Percentiles rank a stretch among this genome's conserved stretches.
phyloP scores from a whole-genome alignment of 1,140 invertebrate species.

The Plutomurus gul region DNA sequence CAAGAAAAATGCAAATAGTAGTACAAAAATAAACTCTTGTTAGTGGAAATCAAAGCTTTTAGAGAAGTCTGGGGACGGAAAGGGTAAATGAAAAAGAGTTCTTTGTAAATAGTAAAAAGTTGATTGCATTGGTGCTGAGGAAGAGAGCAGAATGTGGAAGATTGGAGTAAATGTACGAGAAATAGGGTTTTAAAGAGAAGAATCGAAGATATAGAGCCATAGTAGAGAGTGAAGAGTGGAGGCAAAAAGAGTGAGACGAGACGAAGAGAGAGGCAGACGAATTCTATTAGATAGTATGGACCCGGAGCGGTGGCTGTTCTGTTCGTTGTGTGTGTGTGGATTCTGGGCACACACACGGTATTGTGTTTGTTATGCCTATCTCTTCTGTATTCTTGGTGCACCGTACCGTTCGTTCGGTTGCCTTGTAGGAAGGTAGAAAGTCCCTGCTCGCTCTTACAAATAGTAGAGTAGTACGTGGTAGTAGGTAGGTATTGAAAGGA shows the following conservation, averaged over 20 bases:
- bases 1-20: background rate
- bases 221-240: background rate
- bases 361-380: background rate
- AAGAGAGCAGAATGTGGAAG: background rate
- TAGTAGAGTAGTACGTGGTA: background rate
- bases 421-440: too few species aligned
- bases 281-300: slow-evolving; percentile 23
- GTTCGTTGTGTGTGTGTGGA: too few species aligned
- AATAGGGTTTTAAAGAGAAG: slow-evolving; percentile 18
- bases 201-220: slow-evolving; percentile 12
- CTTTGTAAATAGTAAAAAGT: background rate
- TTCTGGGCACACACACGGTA: too few species aligned
- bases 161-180: slow-evolving; percentile 2
- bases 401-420: too few species aligned
- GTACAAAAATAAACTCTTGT: background rate
- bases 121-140: background rate
- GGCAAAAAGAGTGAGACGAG: slow-evolving; percentile 6
- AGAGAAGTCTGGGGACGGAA: background rate
- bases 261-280: slow-evolving; percentile 20
- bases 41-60: background rate
- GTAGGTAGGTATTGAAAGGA: background rate
- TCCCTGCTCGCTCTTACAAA: too few species aligned
- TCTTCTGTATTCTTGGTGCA: background rate
- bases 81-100: background rate
- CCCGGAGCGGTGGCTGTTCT: too few species aligned